Evolutionary conservation across 2,113 vertebrate species (phyloP), one percentile per base, ranked within the genome.

Genomic region (Axis porcinus): DNA sequence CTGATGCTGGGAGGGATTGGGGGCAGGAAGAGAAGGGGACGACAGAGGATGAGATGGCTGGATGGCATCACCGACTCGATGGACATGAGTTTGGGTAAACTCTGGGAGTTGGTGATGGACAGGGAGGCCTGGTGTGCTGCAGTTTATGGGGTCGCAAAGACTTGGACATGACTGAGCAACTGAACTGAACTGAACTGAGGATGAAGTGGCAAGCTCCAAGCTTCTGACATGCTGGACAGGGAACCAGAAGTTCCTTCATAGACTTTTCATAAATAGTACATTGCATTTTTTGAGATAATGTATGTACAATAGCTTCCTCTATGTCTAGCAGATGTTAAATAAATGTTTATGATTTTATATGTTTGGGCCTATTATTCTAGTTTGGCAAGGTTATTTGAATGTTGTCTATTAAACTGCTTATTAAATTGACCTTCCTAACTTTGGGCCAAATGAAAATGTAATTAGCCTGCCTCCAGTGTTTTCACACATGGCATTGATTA

Each of bases 341-440:
- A 96, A 94, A 94, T 90, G 28, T 58, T 91, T 89, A 83, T 50
- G 14, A 91, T 64, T 89, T 96, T 88, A 54, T 67, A 91, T 84
- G 14, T 87, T 84, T 90, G 27, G 58, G 17, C 6, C 40, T 74
- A 55, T 97, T 97, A 90, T 52, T 92, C 43, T 55, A 88, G 17
- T 58, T 96, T 94, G 74, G 52, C 74, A 96, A 92, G 67, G 94
- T 86, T 87, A 92, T 76, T 91, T 81, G 83, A 97, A 64, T 30
- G 21, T 54, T 95, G 62, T 89, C 47, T 97, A 57, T 91, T 86
- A 95, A 82, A 76, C 12, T 76, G 78, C 64, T 94, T 94, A 95
- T 97, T 96, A 97, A 89, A 97, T 47, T 89, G 88, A 95, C 93
- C 93, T 52, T 93, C 28, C 54, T 91, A 97, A 94, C 78, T 95